phyloP scores from a whole-genome alignment of 2,797 vertebrate species.

The Hemibagrus guttatus region DNA sequence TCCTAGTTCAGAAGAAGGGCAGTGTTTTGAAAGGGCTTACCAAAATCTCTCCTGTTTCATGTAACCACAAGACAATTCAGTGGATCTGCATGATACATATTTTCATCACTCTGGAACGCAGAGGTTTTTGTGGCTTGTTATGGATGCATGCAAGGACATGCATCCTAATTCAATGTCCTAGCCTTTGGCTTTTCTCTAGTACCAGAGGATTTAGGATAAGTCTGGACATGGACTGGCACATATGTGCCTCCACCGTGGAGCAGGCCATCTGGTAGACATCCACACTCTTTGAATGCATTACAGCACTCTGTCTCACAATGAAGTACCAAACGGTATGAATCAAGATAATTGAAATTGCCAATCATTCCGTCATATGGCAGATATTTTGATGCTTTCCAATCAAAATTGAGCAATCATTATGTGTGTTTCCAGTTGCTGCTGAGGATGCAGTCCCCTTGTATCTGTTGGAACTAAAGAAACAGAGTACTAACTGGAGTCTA shows the following conservation, averaged over 20 bases:
- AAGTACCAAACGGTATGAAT: not conserved
- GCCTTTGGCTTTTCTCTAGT: not conserved
- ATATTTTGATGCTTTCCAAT: not conserved
- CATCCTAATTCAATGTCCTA: not conserved
- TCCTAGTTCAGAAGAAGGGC: not conserved
- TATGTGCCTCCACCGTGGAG: not conserved
- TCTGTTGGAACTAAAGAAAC: not conserved
- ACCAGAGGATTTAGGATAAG: not conserved
- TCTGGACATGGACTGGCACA: not conserved
- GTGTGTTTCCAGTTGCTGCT: not conserved
- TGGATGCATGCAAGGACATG: not conserved
- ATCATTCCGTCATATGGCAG: not conserved
- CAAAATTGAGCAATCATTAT: not conserved
- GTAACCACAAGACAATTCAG: not conserved
- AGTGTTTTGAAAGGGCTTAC: not conserved
- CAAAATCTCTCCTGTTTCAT: not conserved
- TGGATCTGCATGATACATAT: not conserved
- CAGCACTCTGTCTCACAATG: not conserved
- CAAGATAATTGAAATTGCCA: not conserved
- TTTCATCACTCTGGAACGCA: not conserved
- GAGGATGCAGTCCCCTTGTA: not conserved
- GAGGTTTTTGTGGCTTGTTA: not conserved
- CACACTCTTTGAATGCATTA: not conserved
- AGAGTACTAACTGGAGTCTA: not conserved
- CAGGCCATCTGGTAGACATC: not conserved